These are phyloP conservation scores for Helostoma temminkii DNA, from an alignment of 2,797 vertebrate genomes.

Conservation along the genomic window DNA sequence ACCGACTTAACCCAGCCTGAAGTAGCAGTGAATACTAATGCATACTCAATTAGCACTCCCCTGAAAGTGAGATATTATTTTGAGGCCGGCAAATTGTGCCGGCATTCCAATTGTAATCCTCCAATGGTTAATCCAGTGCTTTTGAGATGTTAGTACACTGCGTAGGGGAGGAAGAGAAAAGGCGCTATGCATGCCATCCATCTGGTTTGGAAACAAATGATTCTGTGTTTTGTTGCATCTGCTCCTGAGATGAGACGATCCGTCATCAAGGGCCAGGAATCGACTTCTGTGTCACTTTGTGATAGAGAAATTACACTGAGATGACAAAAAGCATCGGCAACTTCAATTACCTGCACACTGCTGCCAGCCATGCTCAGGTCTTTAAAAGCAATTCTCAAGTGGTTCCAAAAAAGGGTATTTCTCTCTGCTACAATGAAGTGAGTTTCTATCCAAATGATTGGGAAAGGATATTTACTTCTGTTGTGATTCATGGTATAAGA, in stretches of 20 bases:
- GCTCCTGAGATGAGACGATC: slow-evolving; percentile 74
- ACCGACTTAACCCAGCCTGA: slow-evolving; percentile 49
- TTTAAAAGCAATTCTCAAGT: slow-evolving; percentile 74
- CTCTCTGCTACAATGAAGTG: slow-evolving; percentile 60
- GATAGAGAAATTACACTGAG: slow-evolving; percentile 81
- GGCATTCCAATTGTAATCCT: slow-evolving; percentile 53
- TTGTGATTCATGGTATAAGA: slow-evolving; percentile 36
- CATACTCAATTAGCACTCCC: slow-evolving; percentile 70
- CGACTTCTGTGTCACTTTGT: slow-evolving; percentile 77
- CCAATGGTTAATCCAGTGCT: slow-evolving; percentile 47
- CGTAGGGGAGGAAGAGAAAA: slow-evolving; percentile 38
- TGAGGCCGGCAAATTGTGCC: slow-evolving; percentile 25
- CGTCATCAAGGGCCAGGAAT: slow-evolving; percentile 74
- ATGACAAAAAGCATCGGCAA: slow-evolving; percentile 77
- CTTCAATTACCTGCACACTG: slow-evolving; percentile 76
- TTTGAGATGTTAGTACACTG: slow-evolving; percentile 50
- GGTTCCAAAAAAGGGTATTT: slow-evolving; percentile 53
- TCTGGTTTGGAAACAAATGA: slow-evolving; percentile 74
- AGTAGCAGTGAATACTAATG: slow-evolving; percentile 78
- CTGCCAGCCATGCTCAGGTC: slow-evolving; percentile 63
- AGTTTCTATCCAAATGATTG: slow-evolving; percentile 59
- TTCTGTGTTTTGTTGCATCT: slow-evolving; percentile 66
- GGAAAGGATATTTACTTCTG: slow-evolving; percentile 50
- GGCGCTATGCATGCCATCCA: slow-evolving; percentile 44
- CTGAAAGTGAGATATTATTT: slow-evolving; percentile 72